Percentiles rank a stretch among this genome's conserved stretches.
Evolutionary conservation across 2,888 invertebrate species (phyloP).

Genomic region (Neoascia interrupta): DNA sequence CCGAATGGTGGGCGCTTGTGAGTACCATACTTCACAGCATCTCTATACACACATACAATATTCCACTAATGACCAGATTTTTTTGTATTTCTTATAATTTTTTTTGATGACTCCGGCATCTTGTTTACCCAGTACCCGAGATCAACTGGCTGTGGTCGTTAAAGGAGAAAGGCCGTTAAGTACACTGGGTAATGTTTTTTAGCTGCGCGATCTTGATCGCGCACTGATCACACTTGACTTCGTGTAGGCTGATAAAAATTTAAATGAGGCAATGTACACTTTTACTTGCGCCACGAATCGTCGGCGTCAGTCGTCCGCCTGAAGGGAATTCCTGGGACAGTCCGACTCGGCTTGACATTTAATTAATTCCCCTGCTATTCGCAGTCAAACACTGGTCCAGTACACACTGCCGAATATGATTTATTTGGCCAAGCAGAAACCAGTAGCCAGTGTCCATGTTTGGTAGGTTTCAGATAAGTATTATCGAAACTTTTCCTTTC

Average conservation of each 20-base stretch:
- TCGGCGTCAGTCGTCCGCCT: not conserved
- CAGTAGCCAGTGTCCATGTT: conserved; percentile 2
- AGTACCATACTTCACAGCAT: conserved; percentile 22
- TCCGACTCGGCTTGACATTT: conserved; percentile 19
- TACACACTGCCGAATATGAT: conserved; percentile 14
- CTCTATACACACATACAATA: conserved; percentile 3
- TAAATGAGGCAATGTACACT: conserved; percentile 42
- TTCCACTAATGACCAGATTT: conserved; percentile 60
- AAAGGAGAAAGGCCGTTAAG: conserved; percentile 63
- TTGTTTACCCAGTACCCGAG: conserved; percentile 77
- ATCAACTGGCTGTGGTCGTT: conserved; percentile 72
- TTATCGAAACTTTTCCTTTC: conserved; percentile 64
- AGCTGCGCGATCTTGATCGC: conserved; percentile 11
- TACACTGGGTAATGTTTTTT: conserved; percentile 6
- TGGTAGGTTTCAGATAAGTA: too few relatives aligned
- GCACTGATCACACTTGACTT: conserved; percentile 35
- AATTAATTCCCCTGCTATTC: not conserved
- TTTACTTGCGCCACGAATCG: conserved; percentile 7
- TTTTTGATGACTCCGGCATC: conserved; percentile 60
- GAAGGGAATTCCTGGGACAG: conserved; percentile 32
- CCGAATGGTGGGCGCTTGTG: conserved; percentile 45
- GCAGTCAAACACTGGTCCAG: too few relatives aligned
- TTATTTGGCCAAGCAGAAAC: not conserved
- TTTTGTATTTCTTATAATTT: conserved; percentile 11
- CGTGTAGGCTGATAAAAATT: conserved; percentile 55